A percentile compares a stretch with the other conserved stretches of the same genome.
Conservation (phyloP, 1,140 invertebrate genomes). For the Bombus pyrosoma region DNA sequence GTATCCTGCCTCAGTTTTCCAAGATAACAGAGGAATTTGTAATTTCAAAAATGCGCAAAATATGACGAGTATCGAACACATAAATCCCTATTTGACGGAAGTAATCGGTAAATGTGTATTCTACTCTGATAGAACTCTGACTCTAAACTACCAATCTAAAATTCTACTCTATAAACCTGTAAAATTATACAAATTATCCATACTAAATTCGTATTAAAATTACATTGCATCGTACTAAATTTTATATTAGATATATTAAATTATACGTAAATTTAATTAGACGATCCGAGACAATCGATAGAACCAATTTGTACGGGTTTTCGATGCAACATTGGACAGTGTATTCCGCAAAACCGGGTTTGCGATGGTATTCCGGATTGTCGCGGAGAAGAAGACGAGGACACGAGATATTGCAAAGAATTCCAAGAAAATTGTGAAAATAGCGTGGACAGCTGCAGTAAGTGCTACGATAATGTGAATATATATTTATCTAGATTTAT, state of each 20-base stretch:
- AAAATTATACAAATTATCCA: too few species aligned
- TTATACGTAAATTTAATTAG: not conserved
- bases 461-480: constrained; percentile 53
- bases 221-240: not conserved
- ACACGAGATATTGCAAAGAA: constrained; percentile 80
- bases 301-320: constrained; percentile 83
- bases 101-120: constrained; percentile 74
- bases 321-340: constrained; percentile 88
- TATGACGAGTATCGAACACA: constrained; percentile 82
- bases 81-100: constrained; percentile 80
- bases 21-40: constrained; percentile 82
- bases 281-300: not conserved
- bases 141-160: too few species aligned
- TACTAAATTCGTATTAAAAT: too few species aligned
- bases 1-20: constrained; percentile 85
- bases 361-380: constrained; percentile 90
- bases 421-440: constrained; percentile 68
- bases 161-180: too few species aligned
- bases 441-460: constrained; percentile 68
- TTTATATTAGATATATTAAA: too few species aligned
- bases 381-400: constrained; percentile 86
- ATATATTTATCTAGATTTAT: not conserved
- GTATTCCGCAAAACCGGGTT: constrained; percentile 84
- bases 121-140: too few species aligned
- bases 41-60: constrained; percentile 78